Evolutionary conservation across 2,113 vertebrate species (phyloP).

Genomic region (Leucosticte australis): DNA sequence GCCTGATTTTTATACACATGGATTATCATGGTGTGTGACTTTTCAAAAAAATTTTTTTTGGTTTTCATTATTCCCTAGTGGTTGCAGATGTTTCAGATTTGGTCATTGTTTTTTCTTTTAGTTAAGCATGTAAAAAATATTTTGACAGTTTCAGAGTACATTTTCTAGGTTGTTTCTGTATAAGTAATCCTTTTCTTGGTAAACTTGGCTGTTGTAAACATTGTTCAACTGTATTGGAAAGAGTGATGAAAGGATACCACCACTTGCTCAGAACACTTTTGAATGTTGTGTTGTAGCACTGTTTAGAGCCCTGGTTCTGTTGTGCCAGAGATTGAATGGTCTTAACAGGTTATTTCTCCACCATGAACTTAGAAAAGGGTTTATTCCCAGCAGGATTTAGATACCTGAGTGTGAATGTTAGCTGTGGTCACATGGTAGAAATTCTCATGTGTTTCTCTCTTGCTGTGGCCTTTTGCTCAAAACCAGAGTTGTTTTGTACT

Average conservation of each 20-base stretch:
- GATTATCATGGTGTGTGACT: background rate
- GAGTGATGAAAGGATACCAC: background rate
- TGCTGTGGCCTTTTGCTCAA: background rate
- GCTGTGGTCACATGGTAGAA: background rate
- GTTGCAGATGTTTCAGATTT: background rate
- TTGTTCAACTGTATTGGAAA: background rate
- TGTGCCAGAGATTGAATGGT: background rate
- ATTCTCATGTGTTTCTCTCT: background rate
- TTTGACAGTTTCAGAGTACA: background rate
- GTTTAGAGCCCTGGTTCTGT: background rate
- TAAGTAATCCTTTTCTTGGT: background rate
- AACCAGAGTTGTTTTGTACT: background rate
- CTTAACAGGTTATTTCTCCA: background rate
- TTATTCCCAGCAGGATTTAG: background rate
- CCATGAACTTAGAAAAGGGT: background rate
- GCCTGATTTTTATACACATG: background rate
- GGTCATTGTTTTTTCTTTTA: background rate
- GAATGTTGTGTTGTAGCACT: background rate
- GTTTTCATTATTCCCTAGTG: background rate
- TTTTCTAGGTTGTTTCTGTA: background rate
- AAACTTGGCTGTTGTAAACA: background rate
- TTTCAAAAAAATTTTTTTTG: rapidly evolving
- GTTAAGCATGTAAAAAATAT: background rate
- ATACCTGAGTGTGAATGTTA: background rate
- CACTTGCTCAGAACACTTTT: background rate